A percentile compares a stretch with the other conserved stretches of the same genome.
Evolutionary conservation across 2,797 vertebrate genomes (phyloP).

Genomic region (Sparus aurata): DNA sequence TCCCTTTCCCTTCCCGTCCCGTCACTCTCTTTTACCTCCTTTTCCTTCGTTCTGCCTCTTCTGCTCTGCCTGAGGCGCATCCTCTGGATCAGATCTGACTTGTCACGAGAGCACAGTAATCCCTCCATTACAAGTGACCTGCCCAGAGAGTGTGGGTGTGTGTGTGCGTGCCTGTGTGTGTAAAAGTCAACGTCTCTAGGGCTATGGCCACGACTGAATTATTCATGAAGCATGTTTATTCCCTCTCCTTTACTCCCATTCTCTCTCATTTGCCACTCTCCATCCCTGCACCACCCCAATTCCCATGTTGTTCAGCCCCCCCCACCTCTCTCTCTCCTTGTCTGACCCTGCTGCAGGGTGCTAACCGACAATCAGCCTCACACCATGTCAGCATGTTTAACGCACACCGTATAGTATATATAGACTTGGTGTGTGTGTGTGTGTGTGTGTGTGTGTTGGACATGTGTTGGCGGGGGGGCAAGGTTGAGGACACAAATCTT

Average conservation of each 20-base stretch:
- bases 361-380: slow-evolving; percentile 51
- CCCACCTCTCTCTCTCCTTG: slow-evolving; percentile 35
- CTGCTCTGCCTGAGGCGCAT: slow-evolving; percentile 53
- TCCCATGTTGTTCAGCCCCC: slow-evolving; percentile 15
- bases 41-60: slow-evolving; percentile 5
- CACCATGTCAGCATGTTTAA: slow-evolving; percentile 53
- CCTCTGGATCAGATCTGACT: slow-evolving; percentile 68
- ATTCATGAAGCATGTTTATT: slow-evolving; percentile 74
- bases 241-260: slow-evolving; percentile 47
- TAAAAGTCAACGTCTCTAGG: slow-evolving; percentile 59
- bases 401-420: not conserved
- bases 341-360: slow-evolving; percentile 57
- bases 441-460: not conserved
- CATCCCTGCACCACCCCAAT: slow-evolving; percentile 6
- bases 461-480: not conserved
- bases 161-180: slow-evolving; percentile 24
- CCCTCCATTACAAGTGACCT: slow-evolving; percentile 74
- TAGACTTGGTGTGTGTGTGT: slow-evolving; percentile 6
- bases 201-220: slow-evolving; percentile 70
- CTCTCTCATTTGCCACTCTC: slow-evolving; percentile 42
- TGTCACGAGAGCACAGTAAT: slow-evolving; percentile 72
- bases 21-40: slow-evolving; percentile 20
- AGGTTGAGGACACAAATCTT: slow-evolving; percentile 19
- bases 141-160: slow-evolving; percentile 43
- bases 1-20: not conserved